phyloP scores from a whole-genome alignment of 2,888 invertebrate species.

The Drosophila cracens region DNA sequence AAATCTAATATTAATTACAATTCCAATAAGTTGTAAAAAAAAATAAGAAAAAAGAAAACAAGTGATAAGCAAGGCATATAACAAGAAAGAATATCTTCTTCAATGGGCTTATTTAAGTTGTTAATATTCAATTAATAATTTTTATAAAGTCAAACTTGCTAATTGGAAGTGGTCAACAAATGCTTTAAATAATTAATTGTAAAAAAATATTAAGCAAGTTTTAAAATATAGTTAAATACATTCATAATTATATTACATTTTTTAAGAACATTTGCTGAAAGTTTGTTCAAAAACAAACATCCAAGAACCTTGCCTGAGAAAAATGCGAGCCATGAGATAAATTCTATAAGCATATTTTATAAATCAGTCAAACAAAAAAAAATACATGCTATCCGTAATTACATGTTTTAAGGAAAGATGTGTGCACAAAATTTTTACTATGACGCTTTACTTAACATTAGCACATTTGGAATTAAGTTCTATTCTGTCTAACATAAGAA shows the following conservation, averaged over 20 bases:
- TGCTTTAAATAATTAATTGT: constrained; percentile 52
- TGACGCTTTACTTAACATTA: not conserved
- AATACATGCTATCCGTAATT: constrained; percentile 31
- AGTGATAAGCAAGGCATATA: constrained; percentile 55
- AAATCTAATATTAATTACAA: constrained; percentile 34
- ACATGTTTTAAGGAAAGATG: constrained; percentile 7
- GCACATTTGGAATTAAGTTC: not conserved
- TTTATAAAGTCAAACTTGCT: constrained; percentile 10
- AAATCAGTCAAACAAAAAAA: constrained; percentile 4
- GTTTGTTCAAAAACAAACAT: constrained; percentile 47
- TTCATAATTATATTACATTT: constrained; percentile 43
- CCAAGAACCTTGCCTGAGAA: constrained; percentile 55
- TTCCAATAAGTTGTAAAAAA: constrained; percentile 38
- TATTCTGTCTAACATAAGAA: not conserved
- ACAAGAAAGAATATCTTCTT: constrained; percentile 6
- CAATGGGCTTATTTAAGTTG: constrained; percentile 56
- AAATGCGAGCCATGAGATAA: constrained; percentile 61
- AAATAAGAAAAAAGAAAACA: constrained; percentile 12
- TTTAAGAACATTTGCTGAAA: constrained; percentile 69
- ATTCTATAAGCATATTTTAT: constrained; percentile 41
- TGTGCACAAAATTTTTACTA: not conserved
- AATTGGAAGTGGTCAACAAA: constrained; percentile 62
- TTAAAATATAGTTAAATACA: constrained; percentile 32
- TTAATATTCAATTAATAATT: constrained; percentile 50
- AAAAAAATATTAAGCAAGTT: constrained; percentile 51